Conservation (phyloP, 2,113 vertebrate species). For the Tricholaema leucomelas region DNA sequence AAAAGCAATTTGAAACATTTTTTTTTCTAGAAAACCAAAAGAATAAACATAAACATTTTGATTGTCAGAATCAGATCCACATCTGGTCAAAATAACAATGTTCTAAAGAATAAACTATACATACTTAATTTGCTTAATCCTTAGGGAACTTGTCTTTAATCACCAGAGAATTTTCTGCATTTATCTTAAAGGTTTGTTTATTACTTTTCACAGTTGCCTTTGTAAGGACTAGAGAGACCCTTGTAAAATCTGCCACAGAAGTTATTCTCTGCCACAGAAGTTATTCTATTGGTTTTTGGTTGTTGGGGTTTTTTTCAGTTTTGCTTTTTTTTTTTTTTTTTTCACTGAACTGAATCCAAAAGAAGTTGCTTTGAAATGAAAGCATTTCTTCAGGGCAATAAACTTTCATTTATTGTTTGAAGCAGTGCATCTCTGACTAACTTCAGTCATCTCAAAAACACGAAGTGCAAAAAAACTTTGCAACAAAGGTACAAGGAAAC, state of each 20-base stretch:
- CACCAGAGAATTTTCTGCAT: neutral
- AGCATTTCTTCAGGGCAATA: slow-evolving; percentile 12
- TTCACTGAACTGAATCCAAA: neutral
- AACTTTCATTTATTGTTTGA: slow-evolving; percentile 7
- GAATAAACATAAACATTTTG: neutral
- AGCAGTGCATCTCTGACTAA: neutral
- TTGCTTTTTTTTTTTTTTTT: slow-evolving; percentile 7
- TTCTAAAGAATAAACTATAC: neutral
- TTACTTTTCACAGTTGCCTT: slow-evolving; percentile 28
- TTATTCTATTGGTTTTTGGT: neutral
- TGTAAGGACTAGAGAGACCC: neutral
- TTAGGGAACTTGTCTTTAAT: neutral
- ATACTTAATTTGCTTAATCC: slow-evolving; percentile 3
- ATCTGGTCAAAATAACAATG: neutral
- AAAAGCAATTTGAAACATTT: neutral
- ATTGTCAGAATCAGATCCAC: neutral
- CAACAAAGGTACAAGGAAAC: neutral
- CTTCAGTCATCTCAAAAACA: neutral
- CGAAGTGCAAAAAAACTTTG: neutral
- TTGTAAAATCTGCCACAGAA: neutral
- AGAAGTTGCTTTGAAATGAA: slow-evolving; percentile 19
- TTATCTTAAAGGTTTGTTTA: slow-evolving; percentile 17
- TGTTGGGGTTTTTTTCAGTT: no score
- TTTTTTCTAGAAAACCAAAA: neutral
- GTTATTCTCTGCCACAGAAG: neutral